Percentiles rank a stretch among this genome's conserved stretches.
Evolutionary conservation across 2,888 invertebrate species (phyloP).

Genomic region (Mythimna impura): DNA sequence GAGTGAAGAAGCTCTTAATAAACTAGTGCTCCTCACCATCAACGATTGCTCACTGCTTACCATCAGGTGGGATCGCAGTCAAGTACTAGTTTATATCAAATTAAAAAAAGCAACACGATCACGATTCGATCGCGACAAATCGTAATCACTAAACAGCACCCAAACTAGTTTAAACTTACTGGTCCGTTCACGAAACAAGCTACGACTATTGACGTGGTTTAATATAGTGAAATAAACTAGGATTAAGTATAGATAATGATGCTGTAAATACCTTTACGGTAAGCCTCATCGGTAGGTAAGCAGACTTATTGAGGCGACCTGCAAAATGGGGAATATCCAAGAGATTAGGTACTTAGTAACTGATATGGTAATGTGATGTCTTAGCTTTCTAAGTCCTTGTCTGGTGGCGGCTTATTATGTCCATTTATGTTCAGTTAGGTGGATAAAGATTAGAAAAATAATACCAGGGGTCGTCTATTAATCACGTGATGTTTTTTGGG

Average conservation of each 20-base stretch:
- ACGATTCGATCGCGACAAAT: constrained; percentile 45
- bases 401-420: constrained; percentile 24
- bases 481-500: too few species aligned
- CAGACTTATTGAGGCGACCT: constrained; percentile 45
- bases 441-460: constrained; percentile 13
- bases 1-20: too few species aligned
- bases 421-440: constrained; percentile 14
- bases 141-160: constrained; percentile 60
- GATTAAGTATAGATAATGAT: constrained; percentile 58
- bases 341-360: constrained; percentile 25
- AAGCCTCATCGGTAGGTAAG: constrained; percentile 18
- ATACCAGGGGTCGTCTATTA: not conserved
- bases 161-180: constrained; percentile 60
- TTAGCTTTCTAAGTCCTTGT: constrained; percentile 41
- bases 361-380: constrained; percentile 21
- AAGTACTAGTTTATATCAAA: too few species aligned
- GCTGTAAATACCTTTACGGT: constrained; percentile 44
- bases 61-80: too few species aligned
- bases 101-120: constrained; percentile 1
- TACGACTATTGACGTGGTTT: constrained; percentile 61
- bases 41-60: too few species aligned
- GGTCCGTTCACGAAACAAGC: constrained; percentile 55
- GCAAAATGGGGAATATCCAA: constrained; percentile 18
- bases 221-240: constrained; percentile 65
- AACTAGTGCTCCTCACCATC: too few species aligned